These are phyloP conservation scores for Onychostruthus taczanowskii DNA, from an alignment of 2,113 vertebrate species.

Conservation along the genomic window DNA sequence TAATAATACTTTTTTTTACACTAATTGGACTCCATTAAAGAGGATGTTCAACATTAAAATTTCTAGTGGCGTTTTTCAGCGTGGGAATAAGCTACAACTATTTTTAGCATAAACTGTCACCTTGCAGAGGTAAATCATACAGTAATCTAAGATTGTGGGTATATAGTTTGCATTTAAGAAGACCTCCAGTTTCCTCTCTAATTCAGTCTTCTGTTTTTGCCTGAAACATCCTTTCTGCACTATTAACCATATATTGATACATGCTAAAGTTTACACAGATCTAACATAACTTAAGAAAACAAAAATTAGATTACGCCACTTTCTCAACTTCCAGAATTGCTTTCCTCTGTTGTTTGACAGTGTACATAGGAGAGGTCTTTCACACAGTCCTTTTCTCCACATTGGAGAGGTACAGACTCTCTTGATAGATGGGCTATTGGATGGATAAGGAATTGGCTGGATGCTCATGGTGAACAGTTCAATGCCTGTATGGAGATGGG, in stretches of 20 bases:
- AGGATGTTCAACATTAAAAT: neutral
- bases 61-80: neutral
- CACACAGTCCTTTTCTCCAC: accelerated
- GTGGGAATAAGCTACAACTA: neutral
- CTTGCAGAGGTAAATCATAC: neutral
- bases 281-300: neutral
- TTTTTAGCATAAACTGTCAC: neutral
- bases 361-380: neutral
- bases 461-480: neutral
- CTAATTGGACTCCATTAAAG: neutral
- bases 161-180: neutral
- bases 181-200: neutral
- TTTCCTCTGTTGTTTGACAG: neutral
- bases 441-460: neutral
- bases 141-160: neutral
- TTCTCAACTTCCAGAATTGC: neutral
- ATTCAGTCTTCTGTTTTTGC: neutral
- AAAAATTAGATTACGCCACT: neutral
- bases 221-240: neutral
- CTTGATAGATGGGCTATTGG: neutral
- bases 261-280: neutral
- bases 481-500: neutral
- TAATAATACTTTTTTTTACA: neutral
- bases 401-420: accelerated
- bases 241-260: neutral